Evolutionary conservation across 2,888 invertebrate genomes (phyloP).

Genomic region (Teleogryllus oceanicus): DNA sequence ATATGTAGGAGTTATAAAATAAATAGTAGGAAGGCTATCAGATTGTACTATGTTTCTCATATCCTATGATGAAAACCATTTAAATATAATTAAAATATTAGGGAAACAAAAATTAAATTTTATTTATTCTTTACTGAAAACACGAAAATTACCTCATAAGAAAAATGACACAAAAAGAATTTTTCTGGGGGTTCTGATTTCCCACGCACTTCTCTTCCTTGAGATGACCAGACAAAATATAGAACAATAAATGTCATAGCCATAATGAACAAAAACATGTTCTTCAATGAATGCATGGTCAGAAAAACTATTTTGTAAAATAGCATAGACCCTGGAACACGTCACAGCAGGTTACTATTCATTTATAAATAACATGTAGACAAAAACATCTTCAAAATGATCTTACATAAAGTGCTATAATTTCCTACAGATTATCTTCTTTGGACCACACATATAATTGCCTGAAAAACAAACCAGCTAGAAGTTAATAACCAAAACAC

Average conservation of each 20-base stretch:
- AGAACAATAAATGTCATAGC: constrained; percentile 36
- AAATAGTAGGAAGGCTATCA: constrained; percentile 42
- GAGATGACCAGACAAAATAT: constrained; percentile 36
- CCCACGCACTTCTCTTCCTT: constrained; percentile 34
- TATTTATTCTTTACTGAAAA: not conserved
- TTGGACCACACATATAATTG: too few relatives aligned
- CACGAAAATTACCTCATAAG: constrained; percentile 31
- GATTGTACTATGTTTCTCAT: constrained; percentile 29
- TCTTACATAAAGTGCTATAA: too few relatives aligned
- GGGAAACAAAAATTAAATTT: not conserved
- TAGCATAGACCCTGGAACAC: too few relatives aligned
- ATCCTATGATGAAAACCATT: constrained; percentile 29
- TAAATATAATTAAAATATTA: constrained; percentile 20
- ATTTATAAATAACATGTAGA: too few relatives aligned
- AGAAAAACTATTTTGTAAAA: too few relatives aligned
- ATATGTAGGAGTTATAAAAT: constrained; percentile 69
- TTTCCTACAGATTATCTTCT: too few relatives aligned
- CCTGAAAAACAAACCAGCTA: too few relatives aligned
- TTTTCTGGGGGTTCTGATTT: constrained; percentile 33
- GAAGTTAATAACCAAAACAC: too few relatives aligned
- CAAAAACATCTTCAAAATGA: too few relatives aligned
- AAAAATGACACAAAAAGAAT: constrained; percentile 34
- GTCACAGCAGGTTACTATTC: too few relatives aligned
- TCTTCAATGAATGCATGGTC: constrained; percentile 34
- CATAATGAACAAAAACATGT: constrained; percentile 35